Conservation (phyloP, 2,113 vertebrate genomes). For the Neolamprologus kungweensis region DNA sequence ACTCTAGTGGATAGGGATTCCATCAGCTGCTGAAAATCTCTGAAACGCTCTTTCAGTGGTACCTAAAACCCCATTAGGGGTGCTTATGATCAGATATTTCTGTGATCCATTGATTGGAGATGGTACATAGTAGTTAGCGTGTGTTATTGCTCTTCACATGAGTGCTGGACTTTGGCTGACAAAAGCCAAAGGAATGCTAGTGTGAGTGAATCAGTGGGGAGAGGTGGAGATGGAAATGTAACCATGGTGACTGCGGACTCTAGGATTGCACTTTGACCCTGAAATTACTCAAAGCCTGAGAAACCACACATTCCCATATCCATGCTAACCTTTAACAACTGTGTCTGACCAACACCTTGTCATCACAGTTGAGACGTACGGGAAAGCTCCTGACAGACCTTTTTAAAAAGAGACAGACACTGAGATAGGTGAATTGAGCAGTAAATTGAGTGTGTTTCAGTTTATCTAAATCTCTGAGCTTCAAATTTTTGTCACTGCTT, state of each 20-base stretch:
- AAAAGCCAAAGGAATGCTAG: constrained; percentile 24
- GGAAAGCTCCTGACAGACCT: background rate
- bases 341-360: background rate
- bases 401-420: background rate
- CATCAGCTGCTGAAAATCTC: constrained; percentile 20
- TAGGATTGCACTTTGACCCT: constrained; percentile 30
- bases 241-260: constrained; percentile 14
- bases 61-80: constrained; percentile 29
- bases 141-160: background rate
- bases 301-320: constrained; percentile 41
- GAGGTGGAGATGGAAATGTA: constrained; percentile 4
- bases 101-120: background rate
- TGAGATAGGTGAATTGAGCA: background rate
- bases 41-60: background rate
- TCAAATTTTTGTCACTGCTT: background rate
- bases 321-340: background rate
- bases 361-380: background rate
- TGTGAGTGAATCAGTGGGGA: background rate
- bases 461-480: background rate
- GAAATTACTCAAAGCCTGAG: constrained; percentile 15
- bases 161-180: background rate
- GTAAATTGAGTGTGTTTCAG: background rate
- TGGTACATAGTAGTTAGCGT: background rate
- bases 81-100: constrained; percentile 8
- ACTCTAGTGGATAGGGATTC: constrained; percentile 47